A percentile compares a stretch with the other conserved stretches of the same genome.
These are phyloP conservation scores for Ooceraea biroi DNA, from an alignment of 1,140 invertebrate species.

Conservation along the genomic window DNA sequence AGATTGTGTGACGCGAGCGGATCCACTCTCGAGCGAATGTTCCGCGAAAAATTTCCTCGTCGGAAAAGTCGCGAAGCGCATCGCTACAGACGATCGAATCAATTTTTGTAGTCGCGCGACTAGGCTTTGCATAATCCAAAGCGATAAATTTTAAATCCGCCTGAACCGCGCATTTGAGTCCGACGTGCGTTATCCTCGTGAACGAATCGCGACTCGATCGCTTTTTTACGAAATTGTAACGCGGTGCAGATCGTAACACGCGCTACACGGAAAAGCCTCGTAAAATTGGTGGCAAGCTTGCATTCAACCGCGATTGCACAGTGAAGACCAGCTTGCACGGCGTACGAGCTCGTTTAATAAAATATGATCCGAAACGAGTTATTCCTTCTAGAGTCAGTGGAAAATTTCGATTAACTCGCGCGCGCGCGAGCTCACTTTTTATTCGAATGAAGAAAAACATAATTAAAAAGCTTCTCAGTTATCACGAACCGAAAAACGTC, in stretches of 20 bases:
- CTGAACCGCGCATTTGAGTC: slow-evolving; percentile 12
- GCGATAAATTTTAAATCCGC: slow-evolving; percentile 62
- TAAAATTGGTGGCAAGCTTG: slow-evolving; percentile 1
- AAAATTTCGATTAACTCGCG: slow-evolving; percentile 39
- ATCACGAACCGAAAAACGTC: background rate
- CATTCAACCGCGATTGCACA: slow-evolving; percentile 2
- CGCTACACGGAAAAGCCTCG: slow-evolving; percentile 7
- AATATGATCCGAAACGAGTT: slow-evolving; percentile 15
- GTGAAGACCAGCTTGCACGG: slow-evolving; percentile 2
- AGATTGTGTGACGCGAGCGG: background rate
- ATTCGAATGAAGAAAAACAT: background rate
- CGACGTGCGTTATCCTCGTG: slow-evolving; percentile 35
- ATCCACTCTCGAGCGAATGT: background rate
- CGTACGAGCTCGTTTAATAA: slow-evolving; percentile 21
- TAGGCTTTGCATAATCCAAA: slow-evolving; percentile 67
- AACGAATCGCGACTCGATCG: slow-evolving; percentile 22
- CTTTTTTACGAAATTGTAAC: slow-evolving; percentile 62
- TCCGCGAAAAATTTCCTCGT: background rate
- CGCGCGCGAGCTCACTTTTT: background rate
- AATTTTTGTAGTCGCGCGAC: slow-evolving; percentile 58
- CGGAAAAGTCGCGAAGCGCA: slow-evolving; percentile 19
- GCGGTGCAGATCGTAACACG: slow-evolving; percentile 1
- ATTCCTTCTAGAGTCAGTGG: background rate
- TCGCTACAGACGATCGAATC: slow-evolving; percentile 58
- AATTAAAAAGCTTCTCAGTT: background rate